These are phyloP conservation scores for Shinisaurus crocodilurus DNA, from an alignment of 2,113 vertebrate species.

Conservation along the genomic window DNA sequence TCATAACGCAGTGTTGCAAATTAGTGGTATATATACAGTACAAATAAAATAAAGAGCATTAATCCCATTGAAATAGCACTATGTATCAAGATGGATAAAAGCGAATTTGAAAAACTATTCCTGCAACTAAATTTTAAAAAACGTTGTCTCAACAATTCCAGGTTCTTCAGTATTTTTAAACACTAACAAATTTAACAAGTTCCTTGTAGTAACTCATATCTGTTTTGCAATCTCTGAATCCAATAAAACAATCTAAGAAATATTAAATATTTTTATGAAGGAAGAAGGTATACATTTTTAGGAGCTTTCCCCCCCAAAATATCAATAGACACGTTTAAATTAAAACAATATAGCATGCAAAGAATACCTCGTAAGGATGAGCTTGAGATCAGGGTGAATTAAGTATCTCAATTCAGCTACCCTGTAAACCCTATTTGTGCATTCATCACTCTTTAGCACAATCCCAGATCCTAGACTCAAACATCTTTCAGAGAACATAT, in stretches of 20 bases:
- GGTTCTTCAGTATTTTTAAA: slow-evolving; percentile 50
- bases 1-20: slow-evolving; percentile 76
- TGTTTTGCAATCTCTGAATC: background rate
- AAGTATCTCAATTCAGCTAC: background rate
- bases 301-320: background rate
- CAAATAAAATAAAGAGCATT: slow-evolving; percentile 73
- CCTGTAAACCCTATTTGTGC: background rate
- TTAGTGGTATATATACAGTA: slow-evolving; percentile 68
- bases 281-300: background rate
- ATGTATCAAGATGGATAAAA: slow-evolving; percentile 40
- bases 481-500: background rate
- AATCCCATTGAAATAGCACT: slow-evolving; percentile 77
- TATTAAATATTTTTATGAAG: background rate
- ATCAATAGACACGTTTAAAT: background rate
- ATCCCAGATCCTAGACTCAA: background rate
- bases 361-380: background rate
- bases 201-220: background rate
- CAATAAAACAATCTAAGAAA: background rate
- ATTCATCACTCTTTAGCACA: background rate
- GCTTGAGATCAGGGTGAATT: background rate
- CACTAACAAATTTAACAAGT: background rate
- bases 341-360: background rate
- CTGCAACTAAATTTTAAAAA: slow-evolving; percentile 47
- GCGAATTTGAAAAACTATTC: slow-evolving; percentile 47
- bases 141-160: slow-evolving; percentile 39